phyloP scores from a whole-genome alignment of 2,797 vertebrate genomes.

The Merluccius polli region DNA sequence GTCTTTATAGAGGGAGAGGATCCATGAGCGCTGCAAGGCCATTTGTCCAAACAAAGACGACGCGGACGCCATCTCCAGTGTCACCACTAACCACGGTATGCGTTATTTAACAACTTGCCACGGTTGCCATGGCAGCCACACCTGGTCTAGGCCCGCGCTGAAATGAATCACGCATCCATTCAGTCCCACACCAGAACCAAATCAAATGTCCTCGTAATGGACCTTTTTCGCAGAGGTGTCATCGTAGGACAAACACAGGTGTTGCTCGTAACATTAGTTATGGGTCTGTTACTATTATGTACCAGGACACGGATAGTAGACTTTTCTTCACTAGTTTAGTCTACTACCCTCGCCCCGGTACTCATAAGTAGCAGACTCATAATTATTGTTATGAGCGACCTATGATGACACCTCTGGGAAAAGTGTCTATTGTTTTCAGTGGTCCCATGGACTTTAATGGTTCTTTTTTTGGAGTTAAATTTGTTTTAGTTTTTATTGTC shows the following conservation, averaged over 20 bases:
- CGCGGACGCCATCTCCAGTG: conserved; percentile 74
- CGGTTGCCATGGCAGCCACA: background rate
- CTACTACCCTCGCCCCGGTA: too few species aligned
- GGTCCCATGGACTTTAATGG: background rate
- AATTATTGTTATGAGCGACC: too few species aligned
- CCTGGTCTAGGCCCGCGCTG: background rate
- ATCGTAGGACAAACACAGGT: background rate
- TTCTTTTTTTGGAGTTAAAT: background rate
- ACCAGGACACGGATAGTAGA: too few species aligned
- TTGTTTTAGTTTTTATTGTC: too few species aligned
- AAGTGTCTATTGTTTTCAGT: background rate
- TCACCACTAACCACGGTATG: conserved; percentile 84
- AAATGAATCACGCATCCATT: background rate
- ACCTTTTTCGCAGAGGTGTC: background rate
- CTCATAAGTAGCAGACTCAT: too few species aligned
- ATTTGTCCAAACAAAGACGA: conserved; percentile 88
- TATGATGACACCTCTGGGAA: too few species aligned
- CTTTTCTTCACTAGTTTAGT: too few species aligned
- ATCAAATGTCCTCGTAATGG: background rate
- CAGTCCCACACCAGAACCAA: background rate
- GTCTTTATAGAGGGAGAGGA: conserved; percentile 83
- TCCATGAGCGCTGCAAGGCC: conserved; percentile 87
- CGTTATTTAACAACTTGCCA: conserved; percentile 40
- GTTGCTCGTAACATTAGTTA: background rate
- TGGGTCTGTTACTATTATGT: background rate